These are phyloP conservation scores for Phortica magna DNA, from an alignment of 2,888 invertebrate species.

Conservation along the genomic window DNA sequence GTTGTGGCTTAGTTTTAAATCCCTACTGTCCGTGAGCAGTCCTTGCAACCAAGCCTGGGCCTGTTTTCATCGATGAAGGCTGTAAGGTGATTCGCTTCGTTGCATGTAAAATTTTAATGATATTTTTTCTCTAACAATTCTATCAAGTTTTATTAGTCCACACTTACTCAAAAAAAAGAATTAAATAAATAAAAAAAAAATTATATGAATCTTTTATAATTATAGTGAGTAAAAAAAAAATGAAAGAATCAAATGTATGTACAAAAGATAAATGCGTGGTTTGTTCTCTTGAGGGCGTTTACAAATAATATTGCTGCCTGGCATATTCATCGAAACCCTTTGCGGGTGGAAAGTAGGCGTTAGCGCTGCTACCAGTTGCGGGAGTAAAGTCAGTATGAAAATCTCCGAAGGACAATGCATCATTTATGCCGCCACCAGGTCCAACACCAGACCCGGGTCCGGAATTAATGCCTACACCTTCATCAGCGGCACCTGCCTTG, in stretches of 20 bases:
- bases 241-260: not conserved
- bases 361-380: not conserved
- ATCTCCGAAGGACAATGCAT: not conserved
- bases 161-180: no score
- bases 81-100: no score
- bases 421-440: no score
- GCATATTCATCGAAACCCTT: constrained; percentile 36
- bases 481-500: not conserved
- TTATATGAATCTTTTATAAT: not conserved
- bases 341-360: not conserved
- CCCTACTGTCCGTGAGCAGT: no score
- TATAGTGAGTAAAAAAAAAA: not conserved
- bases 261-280: not conserved
- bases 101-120: no score
- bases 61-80: no score
- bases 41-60: no score
- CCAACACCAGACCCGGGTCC: not conserved
- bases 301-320: not conserved
- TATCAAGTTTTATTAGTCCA: no score
- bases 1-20: no score
- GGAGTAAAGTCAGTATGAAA: not conserved
- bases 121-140: no score
- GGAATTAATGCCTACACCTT: not conserved
- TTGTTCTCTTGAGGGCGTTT: not conserved
- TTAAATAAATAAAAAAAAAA: no score